These are phyloP conservation scores for Ecdyonurus torrentis DNA, from an alignment of 2,888 invertebrate genomes.

Conservation along the genomic window DNA sequence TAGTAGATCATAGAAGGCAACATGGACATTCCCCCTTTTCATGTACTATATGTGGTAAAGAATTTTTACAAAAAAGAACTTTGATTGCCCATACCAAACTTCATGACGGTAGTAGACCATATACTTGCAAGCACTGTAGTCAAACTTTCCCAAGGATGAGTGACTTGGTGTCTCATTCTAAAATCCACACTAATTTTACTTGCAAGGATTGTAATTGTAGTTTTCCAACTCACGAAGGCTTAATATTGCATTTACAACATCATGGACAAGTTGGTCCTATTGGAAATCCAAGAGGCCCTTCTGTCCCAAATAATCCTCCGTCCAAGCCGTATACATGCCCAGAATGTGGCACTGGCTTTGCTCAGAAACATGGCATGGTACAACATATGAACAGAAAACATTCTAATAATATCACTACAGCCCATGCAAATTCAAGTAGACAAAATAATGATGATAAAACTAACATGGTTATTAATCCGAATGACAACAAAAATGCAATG, in stretches of 20 bases:
- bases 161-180: slow-evolving; percentile 50
- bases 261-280: slow-evolving; percentile 46
- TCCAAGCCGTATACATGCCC: slow-evolving; percentile 46
- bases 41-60: slow-evolving; percentile 68
- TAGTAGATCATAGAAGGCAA: slow-evolving; percentile 66
- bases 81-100: slow-evolving; percentile 54
- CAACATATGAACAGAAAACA: slow-evolving; percentile 50
- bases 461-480: neutral
- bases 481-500: neutral
- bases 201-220: slow-evolving; percentile 43
- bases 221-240: slow-evolving; percentile 52
- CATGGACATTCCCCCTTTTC: slow-evolving; percentile 68
- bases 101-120: slow-evolving; percentile 57
- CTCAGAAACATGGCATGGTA: slow-evolving; percentile 63
- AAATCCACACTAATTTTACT: slow-evolving; percentile 23
- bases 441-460: too few relatives aligned
- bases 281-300: slow-evolving; percentile 53
- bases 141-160: slow-evolving; percentile 56
- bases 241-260: slow-evolving; percentile 59
- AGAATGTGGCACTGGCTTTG: slow-evolving; percentile 66
- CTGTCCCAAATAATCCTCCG: slow-evolving; percentile 26
- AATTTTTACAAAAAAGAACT: slow-evolving; percentile 70
- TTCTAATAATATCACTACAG: neutral
- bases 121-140: slow-evolving; percentile 57
- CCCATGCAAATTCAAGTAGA: neutral